A percentile compares a stretch with the other conserved stretches of the same genome.
These are phyloP conservation scores for Cyphomyrmex costatus DNA, from an alignment of 1,140 invertebrate genomes.

Conservation along the genomic window DNA sequence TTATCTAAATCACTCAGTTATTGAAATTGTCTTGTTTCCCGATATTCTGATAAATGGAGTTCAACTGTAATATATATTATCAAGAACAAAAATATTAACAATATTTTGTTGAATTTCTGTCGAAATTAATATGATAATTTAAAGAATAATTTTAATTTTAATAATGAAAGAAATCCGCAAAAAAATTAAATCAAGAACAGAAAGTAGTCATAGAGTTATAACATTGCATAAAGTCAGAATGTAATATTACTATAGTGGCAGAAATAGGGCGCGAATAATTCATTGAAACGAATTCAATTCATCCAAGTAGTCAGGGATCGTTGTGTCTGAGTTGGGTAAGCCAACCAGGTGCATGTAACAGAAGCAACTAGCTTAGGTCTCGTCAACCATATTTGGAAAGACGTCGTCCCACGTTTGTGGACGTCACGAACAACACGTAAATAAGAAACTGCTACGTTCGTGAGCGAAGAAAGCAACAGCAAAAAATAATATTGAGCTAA, in stretches of 20 bases:
- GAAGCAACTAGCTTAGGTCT: constrained; percentile 72
- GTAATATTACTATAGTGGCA: constrained; percentile 7
- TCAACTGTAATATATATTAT: background rate
- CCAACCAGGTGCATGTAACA: constrained; percentile 70
- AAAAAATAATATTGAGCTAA: background rate
- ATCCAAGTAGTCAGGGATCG: constrained; percentile 47
- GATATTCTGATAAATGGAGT: too few species aligned
- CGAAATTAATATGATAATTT: background rate
- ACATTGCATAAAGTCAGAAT: constrained; percentile 25
- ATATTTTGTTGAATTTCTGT: background rate
- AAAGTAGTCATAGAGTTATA: background rate
- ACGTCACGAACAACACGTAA: constrained; percentile 67
- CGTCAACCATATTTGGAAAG: constrained; percentile 82
- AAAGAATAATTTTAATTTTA: background rate
- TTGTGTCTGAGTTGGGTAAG: constrained; percentile 73
- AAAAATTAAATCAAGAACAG: background rate
- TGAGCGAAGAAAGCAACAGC: background rate
- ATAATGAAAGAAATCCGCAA: background rate
- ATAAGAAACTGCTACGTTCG: constrained; percentile 48
- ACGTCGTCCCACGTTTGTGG: constrained; percentile 81
- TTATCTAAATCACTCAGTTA: too few species aligned
- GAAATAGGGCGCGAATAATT: constrained; percentile 65
- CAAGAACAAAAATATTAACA: background rate
- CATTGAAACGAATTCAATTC: constrained; percentile 63
- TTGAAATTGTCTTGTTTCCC: too few species aligned